Conservation (phyloP, 2,797 vertebrate species). For the Pipistrellus nathusii region DNA sequence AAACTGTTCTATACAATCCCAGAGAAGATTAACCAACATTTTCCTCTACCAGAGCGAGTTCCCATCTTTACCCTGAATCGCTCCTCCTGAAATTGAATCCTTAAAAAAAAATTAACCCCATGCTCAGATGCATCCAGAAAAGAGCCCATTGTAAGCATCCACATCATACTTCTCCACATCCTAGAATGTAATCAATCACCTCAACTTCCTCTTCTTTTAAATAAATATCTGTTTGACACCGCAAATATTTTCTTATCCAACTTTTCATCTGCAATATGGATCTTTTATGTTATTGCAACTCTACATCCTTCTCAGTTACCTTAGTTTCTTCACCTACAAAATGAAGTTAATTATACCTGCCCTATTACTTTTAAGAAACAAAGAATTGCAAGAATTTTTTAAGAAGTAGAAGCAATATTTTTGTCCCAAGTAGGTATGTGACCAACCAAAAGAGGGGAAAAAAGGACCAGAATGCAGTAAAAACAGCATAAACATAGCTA, state of each 20-base stretch:
- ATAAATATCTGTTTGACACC: conserved; percentile 18
- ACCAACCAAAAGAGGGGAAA: background rate
- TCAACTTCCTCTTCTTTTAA: conserved; percentile 24
- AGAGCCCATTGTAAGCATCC: background rate
- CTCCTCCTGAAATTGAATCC: conserved; percentile 65
- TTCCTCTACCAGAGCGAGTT: conserved; percentile 52
- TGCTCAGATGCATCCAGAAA: conserved; percentile 37
- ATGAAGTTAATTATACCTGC: background rate
- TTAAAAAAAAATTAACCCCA: conserved; percentile 50
- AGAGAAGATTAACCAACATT: conserved; percentile 57
- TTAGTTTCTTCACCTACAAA: conserved; percentile 49
- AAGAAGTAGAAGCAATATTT: background rate
- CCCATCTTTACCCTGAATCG: conserved; percentile 58
- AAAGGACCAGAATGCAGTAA: background rate
- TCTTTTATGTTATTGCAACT: conserved; percentile 32
- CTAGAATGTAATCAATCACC: conserved; percentile 13
- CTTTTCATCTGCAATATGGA: conserved; percentile 13
- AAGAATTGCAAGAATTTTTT: conserved; percentile 46
- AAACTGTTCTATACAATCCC: conserved; percentile 49
- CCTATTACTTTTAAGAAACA: background rate
- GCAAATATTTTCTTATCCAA: conserved; percentile 53
- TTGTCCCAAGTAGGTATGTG: background rate
- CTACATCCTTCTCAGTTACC: background rate
- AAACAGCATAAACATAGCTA: background rate
- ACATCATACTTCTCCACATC: background rate